Percentiles rank a stretch among this genome's conserved stretches.
These are phyloP conservation scores for Mellilla xanthometata DNA, from an alignment of 2,888 invertebrate genomes.

Conservation along the genomic window DNA sequence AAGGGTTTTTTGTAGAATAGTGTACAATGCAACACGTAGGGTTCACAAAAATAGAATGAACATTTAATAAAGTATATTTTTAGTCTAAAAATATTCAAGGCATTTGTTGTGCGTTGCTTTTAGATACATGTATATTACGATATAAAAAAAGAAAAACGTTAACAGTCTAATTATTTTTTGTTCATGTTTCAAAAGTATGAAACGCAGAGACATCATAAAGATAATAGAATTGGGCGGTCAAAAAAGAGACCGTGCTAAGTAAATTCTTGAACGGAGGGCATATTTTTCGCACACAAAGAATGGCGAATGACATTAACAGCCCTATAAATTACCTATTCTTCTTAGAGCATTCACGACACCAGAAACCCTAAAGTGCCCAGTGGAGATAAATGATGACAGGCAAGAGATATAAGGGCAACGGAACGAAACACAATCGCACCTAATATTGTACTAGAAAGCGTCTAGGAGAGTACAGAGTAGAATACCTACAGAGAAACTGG, in stretches of 20 bases:
- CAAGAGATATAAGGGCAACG: slow-evolving; percentile 29
- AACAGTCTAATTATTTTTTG: no score
- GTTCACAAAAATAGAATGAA: no score
- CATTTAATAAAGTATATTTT: no score
- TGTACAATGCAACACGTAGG: no score
- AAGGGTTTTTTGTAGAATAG: no score
- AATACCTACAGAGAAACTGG: background rate
- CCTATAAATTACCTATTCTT: slow-evolving; percentile 35
- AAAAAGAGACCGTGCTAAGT: slow-evolving; percentile 14
- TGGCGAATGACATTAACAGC: slow-evolving; percentile 34
- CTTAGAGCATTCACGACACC: slow-evolving; percentile 27
- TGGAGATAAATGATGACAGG: slow-evolving; percentile 31
- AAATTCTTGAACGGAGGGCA: slow-evolving; percentile 14
- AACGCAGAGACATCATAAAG: background rate
- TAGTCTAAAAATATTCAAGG: no score
- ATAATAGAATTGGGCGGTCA: slow-evolving; percentile 7
- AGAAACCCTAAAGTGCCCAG: slow-evolving; percentile 34
- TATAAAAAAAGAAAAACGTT: no score
- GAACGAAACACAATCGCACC: slow-evolving; percentile 35
- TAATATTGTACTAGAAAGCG: slow-evolving; percentile 37
- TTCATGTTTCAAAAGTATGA: no score
- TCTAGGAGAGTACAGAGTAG: background rate
- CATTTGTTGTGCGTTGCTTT: no score
- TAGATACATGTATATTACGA: no score
- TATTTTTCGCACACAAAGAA: slow-evolving; percentile 24